These are phyloP conservation scores for Sebastes variabilis DNA, from an alignment of 2,797 vertebrate genomes.

Conservation along the genomic window DNA sequence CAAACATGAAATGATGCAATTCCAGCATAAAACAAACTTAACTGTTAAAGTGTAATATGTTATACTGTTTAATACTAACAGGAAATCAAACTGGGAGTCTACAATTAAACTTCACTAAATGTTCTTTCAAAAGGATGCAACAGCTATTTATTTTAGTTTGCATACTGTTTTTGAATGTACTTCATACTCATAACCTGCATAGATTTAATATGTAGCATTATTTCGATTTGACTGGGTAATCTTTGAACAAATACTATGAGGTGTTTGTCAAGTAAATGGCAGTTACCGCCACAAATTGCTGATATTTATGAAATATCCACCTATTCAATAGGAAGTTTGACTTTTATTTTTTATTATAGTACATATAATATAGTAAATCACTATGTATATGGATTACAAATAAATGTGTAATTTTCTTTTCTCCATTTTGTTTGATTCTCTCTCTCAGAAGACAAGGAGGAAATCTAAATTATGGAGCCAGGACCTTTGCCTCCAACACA, in stretches of 20 bases:
- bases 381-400: not conserved
- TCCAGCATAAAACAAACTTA: not conserved
- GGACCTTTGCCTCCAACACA: slow-evolving; percentile 19
- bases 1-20: not conserved
- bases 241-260: not conserved
- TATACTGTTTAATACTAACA: not conserved
- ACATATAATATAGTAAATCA: not conserved
- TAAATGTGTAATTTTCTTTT: not conserved
- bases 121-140: not conserved
- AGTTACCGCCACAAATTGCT: not conserved
- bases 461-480: slow-evolving; percentile 26
- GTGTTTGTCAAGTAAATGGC: not conserved
- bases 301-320: not conserved
- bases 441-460: slow-evolving; percentile 56
- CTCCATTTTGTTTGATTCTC: not conserved
- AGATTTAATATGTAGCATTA: not conserved
- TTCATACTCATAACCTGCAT: not conserved
- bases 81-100: not conserved
- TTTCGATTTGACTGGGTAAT: not conserved
- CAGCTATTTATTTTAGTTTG: not conserved
- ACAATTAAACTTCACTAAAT: not conserved
- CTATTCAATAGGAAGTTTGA: not conserved
- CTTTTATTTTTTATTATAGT: not conserved
- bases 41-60: not conserved
- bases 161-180: not conserved